phyloP scores from a whole-genome alignment of 2,888 invertebrate species.

The Drosophila anomalipes region DNA sequence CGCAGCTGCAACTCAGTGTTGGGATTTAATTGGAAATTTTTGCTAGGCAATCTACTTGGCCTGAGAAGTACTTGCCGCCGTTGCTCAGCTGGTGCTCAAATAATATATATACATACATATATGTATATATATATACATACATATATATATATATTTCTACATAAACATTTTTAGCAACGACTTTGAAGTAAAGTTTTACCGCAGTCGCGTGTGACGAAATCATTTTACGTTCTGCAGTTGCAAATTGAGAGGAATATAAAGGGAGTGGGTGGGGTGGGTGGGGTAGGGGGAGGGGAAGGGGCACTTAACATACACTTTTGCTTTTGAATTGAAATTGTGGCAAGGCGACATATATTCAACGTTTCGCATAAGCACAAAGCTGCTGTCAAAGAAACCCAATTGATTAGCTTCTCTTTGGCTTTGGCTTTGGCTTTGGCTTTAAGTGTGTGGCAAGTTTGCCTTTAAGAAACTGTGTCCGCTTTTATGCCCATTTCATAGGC shows the following conservation, averaged over 20 bases:
- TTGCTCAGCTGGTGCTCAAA: conserved; percentile 52
- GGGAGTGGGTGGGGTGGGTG: too few relatives aligned
- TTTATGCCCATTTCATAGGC: conserved; percentile 55
- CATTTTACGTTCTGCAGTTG: conserved; percentile 26
- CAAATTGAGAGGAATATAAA: conserved; percentile 4
- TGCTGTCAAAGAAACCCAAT: conserved; percentile 20
- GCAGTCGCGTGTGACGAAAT: conserved; percentile 29
- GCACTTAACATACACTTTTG: conserved; percentile 12
- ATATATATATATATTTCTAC: neutral
- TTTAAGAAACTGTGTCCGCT: conserved; percentile 26
- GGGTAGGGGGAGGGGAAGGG: fast-evolving
- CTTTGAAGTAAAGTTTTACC: conserved; percentile 40
- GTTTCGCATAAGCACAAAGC: neutral
- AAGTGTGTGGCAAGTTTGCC: conserved; percentile 24
- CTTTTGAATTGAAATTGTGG: conserved; percentile 25
- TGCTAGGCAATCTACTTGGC: conserved; percentile 44
- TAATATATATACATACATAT: neutral
- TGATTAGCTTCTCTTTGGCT: conserved; percentile 35
- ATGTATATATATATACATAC: neutral
- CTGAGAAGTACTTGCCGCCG: conserved; percentile 23
- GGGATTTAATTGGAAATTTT: conserved; percentile 47
- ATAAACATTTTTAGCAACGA: conserved; percentile 1
- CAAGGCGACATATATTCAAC: neutral
- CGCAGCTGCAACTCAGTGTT: conserved; percentile 29
- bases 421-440: conserved; percentile 31